Conservation (phyloP, 2,888 invertebrate species). For the Noctua janthe region DNA sequence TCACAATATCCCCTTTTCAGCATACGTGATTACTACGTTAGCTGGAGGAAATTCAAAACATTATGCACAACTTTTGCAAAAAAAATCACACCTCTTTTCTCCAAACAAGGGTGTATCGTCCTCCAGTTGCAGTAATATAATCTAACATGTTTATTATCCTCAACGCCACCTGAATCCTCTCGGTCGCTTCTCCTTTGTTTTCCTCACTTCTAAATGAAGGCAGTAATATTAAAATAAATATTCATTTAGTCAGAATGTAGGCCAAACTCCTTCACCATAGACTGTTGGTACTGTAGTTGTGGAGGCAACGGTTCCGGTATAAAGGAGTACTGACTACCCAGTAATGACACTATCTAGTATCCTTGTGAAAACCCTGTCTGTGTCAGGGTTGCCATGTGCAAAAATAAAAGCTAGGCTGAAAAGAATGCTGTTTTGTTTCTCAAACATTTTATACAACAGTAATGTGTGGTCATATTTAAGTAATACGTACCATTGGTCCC, state of each 20-base stretch:
- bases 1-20: not conserved
- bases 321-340: constrained; percentile 25
- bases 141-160: not conserved
- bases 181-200: not conserved
- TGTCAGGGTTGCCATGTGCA: constrained; percentile 25
- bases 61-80: not conserved
- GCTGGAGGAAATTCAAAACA: not conserved
- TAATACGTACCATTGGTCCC: not conserved
- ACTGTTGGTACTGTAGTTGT: constrained; percentile 11
- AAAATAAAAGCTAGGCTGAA: not conserved
- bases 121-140: constrained; percentile 1
- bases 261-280: constrained; percentile 8
- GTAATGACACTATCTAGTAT: constrained; percentile 54
- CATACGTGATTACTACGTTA: not conserved
- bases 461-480: not conserved
- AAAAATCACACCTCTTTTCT: not conserved
- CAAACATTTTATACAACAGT: not conserved
- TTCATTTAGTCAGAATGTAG: constrained; percentile 49
- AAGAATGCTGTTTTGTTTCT: not conserved
- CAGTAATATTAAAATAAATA: constrained; percentile 49
- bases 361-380: constrained; percentile 18
- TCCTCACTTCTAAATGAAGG: constrained; percentile 21
- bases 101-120: too few species aligned
- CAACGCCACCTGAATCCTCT: not conserved
- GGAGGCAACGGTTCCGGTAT: constrained; percentile 16